These are phyloP conservation scores for Zosterops borbonicus DNA, from an alignment of 2,113 vertebrate genomes.

Conservation along the genomic window DNA sequence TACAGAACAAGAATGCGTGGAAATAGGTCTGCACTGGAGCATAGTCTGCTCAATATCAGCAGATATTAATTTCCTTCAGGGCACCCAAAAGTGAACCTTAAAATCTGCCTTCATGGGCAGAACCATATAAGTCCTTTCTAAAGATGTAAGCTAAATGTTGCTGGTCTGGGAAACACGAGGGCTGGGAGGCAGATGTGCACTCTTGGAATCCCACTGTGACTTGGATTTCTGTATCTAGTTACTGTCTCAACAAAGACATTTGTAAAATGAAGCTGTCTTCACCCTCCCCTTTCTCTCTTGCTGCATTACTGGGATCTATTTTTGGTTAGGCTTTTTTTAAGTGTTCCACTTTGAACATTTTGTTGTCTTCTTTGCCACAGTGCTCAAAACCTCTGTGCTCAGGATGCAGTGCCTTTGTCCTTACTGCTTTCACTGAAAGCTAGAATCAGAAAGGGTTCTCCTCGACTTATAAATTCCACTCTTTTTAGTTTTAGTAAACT, in stretches of 20 bases:
- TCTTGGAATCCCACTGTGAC: slow-evolving; percentile 30
- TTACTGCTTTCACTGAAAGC: background rate
- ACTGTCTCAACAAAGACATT: slow-evolving; percentile 57
- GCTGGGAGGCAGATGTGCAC: slow-evolving; percentile 56
- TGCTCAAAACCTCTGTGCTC: background rate
- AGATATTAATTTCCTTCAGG: background rate
- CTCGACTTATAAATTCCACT: background rate
- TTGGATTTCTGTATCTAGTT: slow-evolving; percentile 60
- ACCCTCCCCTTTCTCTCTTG: slow-evolving; percentile 40
- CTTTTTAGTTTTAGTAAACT: background rate
- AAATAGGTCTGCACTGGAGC: background rate
- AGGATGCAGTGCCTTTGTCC: rapidly evolving
- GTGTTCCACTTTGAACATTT: slow-evolving; percentile 17
- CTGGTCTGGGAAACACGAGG: background rate
- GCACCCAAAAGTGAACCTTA: background rate
- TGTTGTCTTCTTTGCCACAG: background rate
- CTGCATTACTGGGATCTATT: slow-evolving; percentile 51
- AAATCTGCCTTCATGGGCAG: background rate
- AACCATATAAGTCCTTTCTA: background rate
- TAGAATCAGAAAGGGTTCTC: background rate
- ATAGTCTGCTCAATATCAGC: background rate
- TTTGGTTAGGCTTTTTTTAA: slow-evolving; percentile 7
- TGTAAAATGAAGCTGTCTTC: slow-evolving; percentile 52
- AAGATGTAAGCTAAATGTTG: background rate
- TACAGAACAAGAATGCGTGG: background rate